A percentile compares a stretch with the other conserved stretches of the same genome.
Evolutionary conservation across 2,113 vertebrate species (phyloP).

Genomic region (Grammomys surdaster): DNA sequence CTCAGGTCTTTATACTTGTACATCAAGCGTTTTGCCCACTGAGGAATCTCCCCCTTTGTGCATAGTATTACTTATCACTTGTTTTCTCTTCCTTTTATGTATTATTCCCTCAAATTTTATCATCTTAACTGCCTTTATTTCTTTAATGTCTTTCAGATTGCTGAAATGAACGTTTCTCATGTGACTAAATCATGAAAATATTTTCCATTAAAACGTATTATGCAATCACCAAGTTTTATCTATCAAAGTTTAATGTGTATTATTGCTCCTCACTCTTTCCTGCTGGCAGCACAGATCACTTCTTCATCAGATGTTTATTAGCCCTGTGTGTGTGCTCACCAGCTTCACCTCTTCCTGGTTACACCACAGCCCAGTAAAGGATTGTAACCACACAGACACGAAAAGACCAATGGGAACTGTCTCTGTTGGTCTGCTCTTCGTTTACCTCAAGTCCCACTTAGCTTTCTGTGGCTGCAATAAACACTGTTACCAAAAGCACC

Average conservation of each 20-base stretch:
- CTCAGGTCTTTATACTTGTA: neutral
- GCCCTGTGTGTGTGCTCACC: neutral
- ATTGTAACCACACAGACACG: fast-evolving
- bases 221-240: neutral
- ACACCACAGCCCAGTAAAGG: fast-evolving
- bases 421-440: neutral
- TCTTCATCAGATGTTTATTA: neutral
- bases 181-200: neutral
- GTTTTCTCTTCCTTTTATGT: neutral
- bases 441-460: neutral
- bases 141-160: neutral
- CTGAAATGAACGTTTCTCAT: neutral
- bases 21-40: neutral
- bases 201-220: neutral
- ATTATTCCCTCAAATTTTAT: neutral
- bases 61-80: neutral
- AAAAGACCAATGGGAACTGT: neutral
- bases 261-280: neutral
- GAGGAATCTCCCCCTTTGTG: neutral
- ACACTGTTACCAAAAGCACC: neutral
- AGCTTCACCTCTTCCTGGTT: neutral
- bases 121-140: neutral
- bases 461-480: neutral
- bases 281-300: neutral
- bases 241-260: neutral